Evolutionary conservation across 2,888 invertebrate genomes (phyloP).

Genomic region (Morpho achilles): DNA sequence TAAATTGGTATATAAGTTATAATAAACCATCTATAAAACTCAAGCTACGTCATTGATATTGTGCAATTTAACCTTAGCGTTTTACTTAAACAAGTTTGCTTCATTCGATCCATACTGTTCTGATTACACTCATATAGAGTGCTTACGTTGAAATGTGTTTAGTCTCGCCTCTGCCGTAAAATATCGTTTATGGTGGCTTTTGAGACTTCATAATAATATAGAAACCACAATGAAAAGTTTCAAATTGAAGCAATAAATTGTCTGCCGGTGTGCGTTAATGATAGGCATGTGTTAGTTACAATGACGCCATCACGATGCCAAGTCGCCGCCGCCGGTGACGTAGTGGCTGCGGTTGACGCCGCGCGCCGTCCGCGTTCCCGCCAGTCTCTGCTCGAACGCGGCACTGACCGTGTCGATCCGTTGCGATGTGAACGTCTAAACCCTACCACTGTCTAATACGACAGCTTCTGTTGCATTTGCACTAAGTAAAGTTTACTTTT

Average conservation of each 20-base stretch:
- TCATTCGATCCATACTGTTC: slow-evolving; percentile 5
- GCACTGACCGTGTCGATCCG: slow-evolving; percentile 73
- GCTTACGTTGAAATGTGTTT: slow-evolving; percentile 37
- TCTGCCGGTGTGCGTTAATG: slow-evolving; percentile 29
- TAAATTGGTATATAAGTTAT: background rate
- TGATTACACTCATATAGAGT: slow-evolving; percentile 10
- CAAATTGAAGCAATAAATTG: slow-evolving; percentile 26
- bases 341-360: slow-evolving; percentile 30
- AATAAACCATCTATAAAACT: background rate
- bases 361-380: slow-evolving; percentile 30
- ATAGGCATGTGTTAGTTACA: slow-evolving; percentile 29
- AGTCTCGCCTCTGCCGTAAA: slow-evolving; percentile 42
- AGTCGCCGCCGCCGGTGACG: slow-evolving; percentile 33
- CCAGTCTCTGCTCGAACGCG: slow-evolving; percentile 73
- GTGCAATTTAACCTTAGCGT: no score
- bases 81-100: background rate
- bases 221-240: slow-evolving; percentile 41
- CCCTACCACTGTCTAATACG: slow-evolving; percentile 68
- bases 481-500: slow-evolving; percentile 50
- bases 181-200: slow-evolving; percentile 37
- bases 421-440: slow-evolving; percentile 75
- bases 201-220: slow-evolving; percentile 19
- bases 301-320: slow-evolving; percentile 62
- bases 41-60: no score
- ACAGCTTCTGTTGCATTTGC: slow-evolving; percentile 66